phyloP scores from a whole-genome alignment of 2,888 invertebrate species.

The Argyresthia goedartella region DNA sequence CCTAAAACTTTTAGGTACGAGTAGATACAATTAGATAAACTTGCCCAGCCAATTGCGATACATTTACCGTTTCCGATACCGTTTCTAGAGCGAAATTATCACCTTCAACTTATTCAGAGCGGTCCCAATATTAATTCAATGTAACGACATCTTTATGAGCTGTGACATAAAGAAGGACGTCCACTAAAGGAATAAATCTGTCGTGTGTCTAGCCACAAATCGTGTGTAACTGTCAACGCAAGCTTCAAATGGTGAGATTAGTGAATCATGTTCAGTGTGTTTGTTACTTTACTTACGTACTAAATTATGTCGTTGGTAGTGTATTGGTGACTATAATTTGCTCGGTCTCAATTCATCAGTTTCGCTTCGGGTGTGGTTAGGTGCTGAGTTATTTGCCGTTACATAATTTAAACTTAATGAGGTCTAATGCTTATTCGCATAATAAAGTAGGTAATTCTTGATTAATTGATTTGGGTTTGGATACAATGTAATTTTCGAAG shows the following conservation, averaged over 20 bases:
- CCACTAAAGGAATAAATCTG: conserved; percentile 58
- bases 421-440: too few species aligned
- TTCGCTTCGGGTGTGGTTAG: too few species aligned
- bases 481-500: too few species aligned
- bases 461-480: too few species aligned
- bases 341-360: too few species aligned
- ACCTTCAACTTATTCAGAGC: conserved; percentile 41
- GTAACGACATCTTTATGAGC: conserved; percentile 60
- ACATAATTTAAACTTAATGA: too few species aligned
- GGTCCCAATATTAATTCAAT: conserved; percentile 44
- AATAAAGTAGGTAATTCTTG: too few species aligned
- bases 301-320: background rate
- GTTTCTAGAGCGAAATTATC: conserved; percentile 25
- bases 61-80: too few species aligned
- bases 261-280: conserved; percentile 3
- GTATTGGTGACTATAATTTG: background rate
- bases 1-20: too few species aligned
- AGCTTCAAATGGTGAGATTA: conserved; percentile 1
- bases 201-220: conserved; percentile 53
- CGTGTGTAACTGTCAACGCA: conserved; percentile 46
- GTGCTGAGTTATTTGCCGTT: too few species aligned
- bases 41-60: too few species aligned
- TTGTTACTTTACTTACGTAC: background rate
- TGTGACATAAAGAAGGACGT: conserved; percentile 59
- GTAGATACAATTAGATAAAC: too few species aligned